phyloP scores from a whole-genome alignment of 2,888 invertebrate species.

The Ophion obscuratus region DNA sequence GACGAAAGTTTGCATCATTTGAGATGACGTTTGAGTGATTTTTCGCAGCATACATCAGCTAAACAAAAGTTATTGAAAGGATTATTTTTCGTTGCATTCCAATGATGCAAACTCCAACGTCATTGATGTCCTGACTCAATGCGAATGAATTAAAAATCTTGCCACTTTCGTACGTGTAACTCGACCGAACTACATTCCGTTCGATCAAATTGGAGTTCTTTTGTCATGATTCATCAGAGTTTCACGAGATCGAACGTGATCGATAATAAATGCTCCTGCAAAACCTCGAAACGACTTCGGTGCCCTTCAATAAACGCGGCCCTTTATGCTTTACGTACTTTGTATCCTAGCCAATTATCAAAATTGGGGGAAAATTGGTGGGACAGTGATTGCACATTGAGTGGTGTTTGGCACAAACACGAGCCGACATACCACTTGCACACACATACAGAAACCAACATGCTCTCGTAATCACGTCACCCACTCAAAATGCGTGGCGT shows the following conservation, averaged over 20 bases:
- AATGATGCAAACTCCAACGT: too few species aligned
- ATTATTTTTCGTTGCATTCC: too few species aligned
- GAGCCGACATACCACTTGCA: neutral
- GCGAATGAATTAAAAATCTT: neutral
- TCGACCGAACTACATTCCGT: neutral
- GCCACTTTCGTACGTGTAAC: neutral
- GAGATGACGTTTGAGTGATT: too few species aligned
- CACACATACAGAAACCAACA: neutral
- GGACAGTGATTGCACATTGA: slow-evolving; percentile 15
- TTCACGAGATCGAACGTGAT: slow-evolving; percentile 58
- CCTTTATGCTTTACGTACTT: neutral
- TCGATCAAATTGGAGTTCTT: neutral
- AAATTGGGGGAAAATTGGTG: slow-evolving; percentile 29
- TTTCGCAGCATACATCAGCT: too few species aligned
- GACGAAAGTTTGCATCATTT: neutral
- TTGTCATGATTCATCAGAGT: slow-evolving; percentile 9
- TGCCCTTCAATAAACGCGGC: slow-evolving; percentile 13
- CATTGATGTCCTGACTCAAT: neutral
- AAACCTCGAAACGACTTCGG: slow-evolving; percentile 16
- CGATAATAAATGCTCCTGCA: slow-evolving; percentile 28
- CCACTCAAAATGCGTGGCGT: slow-evolving; percentile 37
- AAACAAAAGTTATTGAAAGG: too few species aligned
- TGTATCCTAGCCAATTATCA: slow-evolving; percentile 30
- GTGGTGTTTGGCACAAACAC: neutral
- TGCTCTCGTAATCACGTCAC: slow-evolving; percentile 38